Conservation (phyloP, 2,797 vertebrate genomes). For the Diplodus puntazzo region DNA sequence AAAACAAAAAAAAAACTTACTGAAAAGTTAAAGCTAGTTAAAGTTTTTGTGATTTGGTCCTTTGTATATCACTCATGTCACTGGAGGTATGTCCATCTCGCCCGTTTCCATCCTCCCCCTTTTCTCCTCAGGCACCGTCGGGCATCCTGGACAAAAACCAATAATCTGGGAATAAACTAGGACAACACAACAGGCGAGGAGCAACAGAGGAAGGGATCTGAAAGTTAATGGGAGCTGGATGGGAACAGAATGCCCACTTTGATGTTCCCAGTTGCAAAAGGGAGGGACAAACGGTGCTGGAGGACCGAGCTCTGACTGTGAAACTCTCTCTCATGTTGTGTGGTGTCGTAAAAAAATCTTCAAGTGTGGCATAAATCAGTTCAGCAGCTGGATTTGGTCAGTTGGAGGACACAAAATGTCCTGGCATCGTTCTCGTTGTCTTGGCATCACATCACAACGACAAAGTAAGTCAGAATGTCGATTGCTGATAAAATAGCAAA, state of each 20-base stretch:
- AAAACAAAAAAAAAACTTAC: too few relatives aligned
- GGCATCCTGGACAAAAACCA: conserved; percentile 27
- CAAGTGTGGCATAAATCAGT: neutral
- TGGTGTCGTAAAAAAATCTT: neutral
- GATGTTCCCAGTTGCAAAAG: neutral
- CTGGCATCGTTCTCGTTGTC: neutral
- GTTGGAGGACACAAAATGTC: neutral
- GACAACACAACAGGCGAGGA: neutral
- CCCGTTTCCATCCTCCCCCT: conserved; percentile 20
- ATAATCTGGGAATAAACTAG: neutral
- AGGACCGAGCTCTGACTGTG: neutral
- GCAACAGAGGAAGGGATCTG: neutral
- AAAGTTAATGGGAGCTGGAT: neutral
- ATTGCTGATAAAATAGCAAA: neutral
- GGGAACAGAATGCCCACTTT: neutral
- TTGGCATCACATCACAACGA: neutral
- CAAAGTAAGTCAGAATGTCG: neutral
- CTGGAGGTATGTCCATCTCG: neutral
- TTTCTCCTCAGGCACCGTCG: conserved; percentile 8
- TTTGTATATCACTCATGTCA: neutral
- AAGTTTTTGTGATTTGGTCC: neutral
- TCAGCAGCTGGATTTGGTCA: neutral
- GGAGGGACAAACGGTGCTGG: neutral
- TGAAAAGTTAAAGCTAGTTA: neutral
- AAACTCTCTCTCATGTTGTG: neutral